These are phyloP conservation scores for Cephus sareptanus DNA, from an alignment of 2,888 invertebrate genomes.

Conservation along the genomic window DNA sequence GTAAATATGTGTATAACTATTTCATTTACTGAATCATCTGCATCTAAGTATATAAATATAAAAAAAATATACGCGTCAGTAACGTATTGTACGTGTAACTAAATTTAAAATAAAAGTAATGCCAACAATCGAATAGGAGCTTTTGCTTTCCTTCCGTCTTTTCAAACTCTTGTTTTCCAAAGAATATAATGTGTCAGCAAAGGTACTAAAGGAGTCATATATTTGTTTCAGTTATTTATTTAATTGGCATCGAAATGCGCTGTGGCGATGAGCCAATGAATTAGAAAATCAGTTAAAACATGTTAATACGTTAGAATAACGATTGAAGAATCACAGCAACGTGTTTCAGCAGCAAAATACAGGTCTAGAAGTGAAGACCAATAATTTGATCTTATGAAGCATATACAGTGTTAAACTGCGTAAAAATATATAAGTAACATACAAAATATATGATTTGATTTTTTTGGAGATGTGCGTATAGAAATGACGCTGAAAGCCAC, in stretches of 20 bases:
- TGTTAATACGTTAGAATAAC: background rate
- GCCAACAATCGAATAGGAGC: background rate
- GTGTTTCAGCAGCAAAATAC: background rate
- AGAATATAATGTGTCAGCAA: background rate
- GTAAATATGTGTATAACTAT: background rate
- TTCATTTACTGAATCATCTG: background rate
- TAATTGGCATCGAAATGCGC: background rate
- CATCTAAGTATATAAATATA: background rate
- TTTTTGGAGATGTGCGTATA: background rate
- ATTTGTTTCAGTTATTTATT: background rate
- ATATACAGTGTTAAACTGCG: background rate
- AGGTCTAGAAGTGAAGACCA: background rate
- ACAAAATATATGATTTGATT: background rate
- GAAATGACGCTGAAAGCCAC: background rate
- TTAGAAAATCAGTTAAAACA: background rate
- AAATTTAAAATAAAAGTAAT: background rate
- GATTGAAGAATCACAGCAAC: background rate
- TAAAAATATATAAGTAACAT: background rate
- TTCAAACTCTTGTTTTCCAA: background rate
- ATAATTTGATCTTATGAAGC: background rate
- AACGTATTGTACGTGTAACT: background rate
- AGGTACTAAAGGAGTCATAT: background rate
- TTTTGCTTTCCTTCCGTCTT: background rate
- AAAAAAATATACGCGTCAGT: background rate
- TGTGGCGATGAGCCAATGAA: background rate